Evolutionary conservation across 2,113 vertebrate species (phyloP), one percentile per base, ranked within the genome.

Genomic region (Ardeotis arabs): DNA sequence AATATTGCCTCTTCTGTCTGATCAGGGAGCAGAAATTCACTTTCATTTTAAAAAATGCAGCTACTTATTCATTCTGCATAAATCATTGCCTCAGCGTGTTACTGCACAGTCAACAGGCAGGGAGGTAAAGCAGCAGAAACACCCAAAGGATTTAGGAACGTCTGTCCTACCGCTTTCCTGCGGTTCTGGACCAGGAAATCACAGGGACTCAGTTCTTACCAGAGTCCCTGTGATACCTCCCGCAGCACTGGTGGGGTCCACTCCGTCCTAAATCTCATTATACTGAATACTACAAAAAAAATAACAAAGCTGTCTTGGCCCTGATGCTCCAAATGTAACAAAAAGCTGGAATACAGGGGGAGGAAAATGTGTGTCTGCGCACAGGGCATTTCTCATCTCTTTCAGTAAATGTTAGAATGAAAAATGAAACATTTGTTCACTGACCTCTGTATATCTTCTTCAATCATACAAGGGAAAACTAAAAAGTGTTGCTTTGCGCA

Each of bases 1-100:
- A 70, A 59, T 12, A 17, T 12, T 9, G 8, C 29, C 66, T 47
- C 19, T 68, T 28, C 77, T 11, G 25, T 6, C 64, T 19, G n/a
- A 25, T 16, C 39, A 39, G 56, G 9, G 27, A 87, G 59, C 28
- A 89, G 28, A 33, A 72, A 23, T 5, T 1, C 5, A 52, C 33
- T 7, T 22, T 17, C 3, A 13, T 50, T 62, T 84, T 17, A 0
- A 0, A 33, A 77, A 67, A 35, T 7, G 3, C 52, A 50, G 12
- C 55, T 4, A 6, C 59, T 82, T 52, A 35, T 45, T 82, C 16
- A 6, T 31, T 56, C 39, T 21, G 62, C 47, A 41, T 8, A 72
- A 56, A 39, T 21, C 55, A 58, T 3, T 39, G 66, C 37, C 68
- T 92, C 73, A 14, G 60, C 25, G 21, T 1, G 29, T 9, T 35